A percentile compares a stretch with the other conserved stretches of the same genome.
Conservation (phyloP, 1,140 invertebrate genomes). For the Arctopsyche grandis region DNA sequence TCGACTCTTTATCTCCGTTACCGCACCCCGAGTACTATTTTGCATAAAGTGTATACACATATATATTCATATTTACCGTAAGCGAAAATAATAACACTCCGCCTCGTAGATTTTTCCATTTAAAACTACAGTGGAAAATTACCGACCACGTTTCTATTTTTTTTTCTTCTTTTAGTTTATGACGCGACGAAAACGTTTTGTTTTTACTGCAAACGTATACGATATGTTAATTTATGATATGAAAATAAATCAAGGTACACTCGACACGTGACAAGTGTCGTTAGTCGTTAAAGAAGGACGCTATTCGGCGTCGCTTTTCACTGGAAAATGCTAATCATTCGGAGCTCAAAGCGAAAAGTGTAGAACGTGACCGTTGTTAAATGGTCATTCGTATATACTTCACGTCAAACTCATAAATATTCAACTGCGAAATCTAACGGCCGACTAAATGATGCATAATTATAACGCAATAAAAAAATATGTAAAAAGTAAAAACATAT, state of each 20-base stretch:
- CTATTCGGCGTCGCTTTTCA: background rate
- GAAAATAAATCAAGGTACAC: background rate
- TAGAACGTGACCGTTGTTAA: constrained; percentile 17
- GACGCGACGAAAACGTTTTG: background rate
- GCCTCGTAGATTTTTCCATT: constrained; percentile 15
- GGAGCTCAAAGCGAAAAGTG: background rate
- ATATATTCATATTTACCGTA: constrained; percentile 47
- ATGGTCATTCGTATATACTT: background rate
- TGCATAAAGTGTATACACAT: constrained; percentile 42
- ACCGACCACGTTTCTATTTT: background rate
- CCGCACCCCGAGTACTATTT: constrained; percentile 42
- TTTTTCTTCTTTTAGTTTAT: too few relatives aligned
- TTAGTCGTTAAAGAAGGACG: background rate
- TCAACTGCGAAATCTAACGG: constrained; percentile 13
- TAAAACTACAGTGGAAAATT: constrained; percentile 2
- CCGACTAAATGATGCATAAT: constrained; percentile 4
- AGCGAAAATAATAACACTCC: constrained; percentile 45
- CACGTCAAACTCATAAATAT: constrained; percentile 16
- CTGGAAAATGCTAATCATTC: constrained; percentile 14
- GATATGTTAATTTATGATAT: background rate
- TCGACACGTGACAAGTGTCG: background rate
- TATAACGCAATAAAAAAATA: background rate
- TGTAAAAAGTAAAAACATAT: too few relatives aligned
- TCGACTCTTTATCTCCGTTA: constrained; percentile 45
- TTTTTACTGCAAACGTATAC: background rate